Evolutionary conservation across 2,888 invertebrate species (phyloP), one percentile per base, ranked within the genome.

Genomic region (Tribolium freemani): DNA sequence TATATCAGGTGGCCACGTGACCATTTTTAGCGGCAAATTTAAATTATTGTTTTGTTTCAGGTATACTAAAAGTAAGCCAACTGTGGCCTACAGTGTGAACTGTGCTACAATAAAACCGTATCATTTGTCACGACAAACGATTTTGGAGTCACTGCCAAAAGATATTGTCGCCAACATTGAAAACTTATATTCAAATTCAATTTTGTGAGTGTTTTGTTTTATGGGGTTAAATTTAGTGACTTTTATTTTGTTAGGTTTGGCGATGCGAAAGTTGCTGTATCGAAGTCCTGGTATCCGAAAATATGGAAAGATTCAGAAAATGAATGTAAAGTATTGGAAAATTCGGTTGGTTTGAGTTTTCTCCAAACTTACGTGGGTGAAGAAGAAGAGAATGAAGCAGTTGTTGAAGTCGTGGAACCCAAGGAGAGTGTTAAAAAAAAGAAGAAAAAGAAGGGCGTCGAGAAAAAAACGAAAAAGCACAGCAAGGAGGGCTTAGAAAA

Each of bases 351-450:
- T 9, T 76, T 86, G 31, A 83, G 84, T 1, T 83, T 86, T 67
- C 81, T 86, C 54, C 85, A 85, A 76, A 83, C 63, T 60, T 86
- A 86, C 73, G 83, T 83, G 0, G 85, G 84, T 51, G 84, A 82
- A 63, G 84, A 85, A 30, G 81, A 84, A 46, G 80, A 82, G 11
- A 30, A 13, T 11, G 67, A 68, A n/a, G 10, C 46, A 9, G 44
- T 13, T 1, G 66, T 54, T 3, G 58, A 16, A 30, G 68, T 31
- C 45, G 57, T 57, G 9, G 20, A 45, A 44, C 26, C 10, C 31
- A 31, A 54, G 10, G 30, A 45, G 10, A 13, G 10, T 13, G 13
- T 44, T 8, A 45, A 8, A 46, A 21, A 50, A 26, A 60, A 46
- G 6, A 20, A 10, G 44, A 44, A 38, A n/a, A 44, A 8, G 13